Base-by-base conservation (phyloP, 2,888 invertebrate genomes). In the Eustalomyia histrio region DNA sequence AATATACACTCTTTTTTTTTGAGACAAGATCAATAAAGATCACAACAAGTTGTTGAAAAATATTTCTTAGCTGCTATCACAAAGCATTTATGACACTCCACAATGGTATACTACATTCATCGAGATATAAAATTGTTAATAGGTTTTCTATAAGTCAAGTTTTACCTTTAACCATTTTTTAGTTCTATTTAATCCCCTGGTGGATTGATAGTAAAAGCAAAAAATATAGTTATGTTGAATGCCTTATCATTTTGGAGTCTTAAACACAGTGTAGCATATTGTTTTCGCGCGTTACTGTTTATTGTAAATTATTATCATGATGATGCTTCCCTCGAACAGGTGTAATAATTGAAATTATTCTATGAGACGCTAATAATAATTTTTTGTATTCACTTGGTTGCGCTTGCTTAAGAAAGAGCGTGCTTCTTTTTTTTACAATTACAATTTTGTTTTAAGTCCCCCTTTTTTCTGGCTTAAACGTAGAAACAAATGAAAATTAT, bases 311-410 rank as follows among this genome's bases (percentile, higher is more conserved):
- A 57, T 58, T 18, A 39, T n/a, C n/a, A n/a, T 58, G 64, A 55
- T 64, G 65, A 60, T 67, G 74, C 55, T 60, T 73, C 69, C 68
- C 39, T 39, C 17, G 63, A 78, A 81, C 89, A 89, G 89, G 89
- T 89, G 89, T 89, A 89, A 89, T 89, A 89, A 89, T 89, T 89
- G 89, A 87, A 89, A 87, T 86, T 85, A 85, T 86, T 84, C 84
- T 86, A 85, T 85, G 86, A 87, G 87, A 86, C 86, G 81, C 61
- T 75, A 71, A 78, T 81, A 78, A 78, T 71, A 74, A 78, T 67
- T 78, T 35, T 50, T 55, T 71, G 74, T 78, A 50, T 67, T 67
- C 78, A 81, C 74, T 81, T 75, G 74, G 81, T 67, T 81, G 78
- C 81, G 78, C 78, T 78, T 78, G 78, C 81, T 71, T 75, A 78